These are phyloP conservation scores for Prosapia bicincta DNA, from an alignment of 2,888 invertebrate species.

Conservation along the genomic window DNA sequence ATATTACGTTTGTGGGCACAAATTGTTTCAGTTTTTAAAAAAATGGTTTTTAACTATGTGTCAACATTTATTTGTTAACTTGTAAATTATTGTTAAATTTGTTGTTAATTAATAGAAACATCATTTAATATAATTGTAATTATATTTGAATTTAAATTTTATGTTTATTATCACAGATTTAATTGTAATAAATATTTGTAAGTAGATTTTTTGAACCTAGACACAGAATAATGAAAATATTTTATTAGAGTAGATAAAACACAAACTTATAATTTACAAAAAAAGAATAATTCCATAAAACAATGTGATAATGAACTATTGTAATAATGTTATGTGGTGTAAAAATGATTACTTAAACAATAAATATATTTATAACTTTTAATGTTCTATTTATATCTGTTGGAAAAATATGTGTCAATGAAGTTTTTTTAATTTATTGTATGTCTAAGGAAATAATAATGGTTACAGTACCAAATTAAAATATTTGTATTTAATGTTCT, in stretches of 20 bases:
- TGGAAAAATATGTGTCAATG: no score
- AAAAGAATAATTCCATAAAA: neutral
- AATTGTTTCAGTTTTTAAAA: neutral
- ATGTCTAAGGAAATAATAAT: no score
- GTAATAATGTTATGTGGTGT: neutral
- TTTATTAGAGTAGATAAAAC: neutral
- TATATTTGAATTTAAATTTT: neutral
- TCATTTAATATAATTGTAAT: neutral
- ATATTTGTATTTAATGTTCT: no score
- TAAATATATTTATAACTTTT: no score
- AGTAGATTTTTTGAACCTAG: neutral
- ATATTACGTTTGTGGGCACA: neutral
- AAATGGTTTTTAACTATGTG: neutral
- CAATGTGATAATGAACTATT: neutral
- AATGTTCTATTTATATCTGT: no score
- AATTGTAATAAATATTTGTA: neutral
- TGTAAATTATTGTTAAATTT: conserved; percentile 2
- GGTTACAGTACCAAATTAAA: no score
- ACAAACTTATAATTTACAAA: neutral
- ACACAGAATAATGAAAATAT: neutral
- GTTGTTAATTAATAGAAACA: neutral
- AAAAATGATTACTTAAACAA: no score
- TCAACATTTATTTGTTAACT: neutral
- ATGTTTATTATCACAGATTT: neutral
- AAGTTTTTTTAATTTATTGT: no score